phyloP scores from a whole-genome alignment of 1,140 invertebrate genomes.

The Dinoponera quadriceps region DNA sequence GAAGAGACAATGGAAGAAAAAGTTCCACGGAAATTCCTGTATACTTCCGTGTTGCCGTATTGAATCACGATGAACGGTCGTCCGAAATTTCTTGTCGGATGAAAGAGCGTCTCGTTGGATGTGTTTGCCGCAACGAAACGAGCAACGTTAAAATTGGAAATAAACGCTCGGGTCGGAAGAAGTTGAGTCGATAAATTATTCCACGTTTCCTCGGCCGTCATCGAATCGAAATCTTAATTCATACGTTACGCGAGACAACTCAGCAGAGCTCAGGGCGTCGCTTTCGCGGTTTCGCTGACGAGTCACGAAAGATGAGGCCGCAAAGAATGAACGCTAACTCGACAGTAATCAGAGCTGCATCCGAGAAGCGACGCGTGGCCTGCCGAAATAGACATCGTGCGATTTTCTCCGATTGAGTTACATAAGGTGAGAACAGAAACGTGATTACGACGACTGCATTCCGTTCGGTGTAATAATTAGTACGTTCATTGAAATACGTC shows the following conservation, averaged over 20 bases:
- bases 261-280: slow-evolving; percentile 32
- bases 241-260: slow-evolving; percentile 24
- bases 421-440: slow-evolving; percentile 49
- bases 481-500: slow-evolving; percentile 26
- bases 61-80: neutral
- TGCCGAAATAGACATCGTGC: slow-evolving; percentile 48
- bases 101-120: neutral
- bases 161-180: neutral
- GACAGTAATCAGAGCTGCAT: slow-evolving; percentile 49
- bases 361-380: slow-evolving; percentile 46
- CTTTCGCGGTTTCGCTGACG: slow-evolving; percentile 51
- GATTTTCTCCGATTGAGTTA: slow-evolving; percentile 55
- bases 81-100: neutral
- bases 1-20: neutral
- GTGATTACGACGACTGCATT: slow-evolving; percentile 46
- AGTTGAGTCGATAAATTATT: slow-evolving; percentile 30
- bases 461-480: slow-evolving; percentile 34
- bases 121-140: neutral
- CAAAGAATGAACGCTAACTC: slow-evolving; percentile 51
- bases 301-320: slow-evolving; percentile 38
- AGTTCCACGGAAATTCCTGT: neutral
- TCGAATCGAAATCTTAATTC: neutral
- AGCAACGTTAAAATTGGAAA: neutral
- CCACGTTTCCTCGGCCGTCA: neutral
- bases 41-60: neutral